Conservation (phyloP, 2,888 invertebrate genomes). For the Dasypolia templi region DNA sequence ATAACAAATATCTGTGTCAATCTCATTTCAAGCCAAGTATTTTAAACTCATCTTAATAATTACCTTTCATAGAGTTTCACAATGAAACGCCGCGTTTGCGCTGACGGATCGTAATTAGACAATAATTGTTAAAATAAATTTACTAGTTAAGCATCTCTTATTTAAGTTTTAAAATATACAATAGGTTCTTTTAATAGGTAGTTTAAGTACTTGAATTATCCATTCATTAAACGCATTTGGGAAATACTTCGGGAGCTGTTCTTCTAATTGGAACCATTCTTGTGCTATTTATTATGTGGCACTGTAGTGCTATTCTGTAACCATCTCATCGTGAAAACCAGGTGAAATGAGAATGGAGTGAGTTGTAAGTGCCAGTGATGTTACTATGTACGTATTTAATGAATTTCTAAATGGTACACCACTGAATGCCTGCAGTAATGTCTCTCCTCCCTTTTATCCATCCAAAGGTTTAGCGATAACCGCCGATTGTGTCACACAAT, state of each 20-base stretch:
- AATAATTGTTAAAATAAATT: slow-evolving; percentile 48
- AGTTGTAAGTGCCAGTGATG: too few species aligned
- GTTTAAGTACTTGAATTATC: not conserved
- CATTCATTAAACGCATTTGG: not conserved
- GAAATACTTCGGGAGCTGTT: not conserved
- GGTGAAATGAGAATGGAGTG: too few species aligned
- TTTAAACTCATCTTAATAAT: slow-evolving; percentile 57
- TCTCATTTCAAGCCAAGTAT: slow-evolving; percentile 43
- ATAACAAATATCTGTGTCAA: slow-evolving; percentile 41
- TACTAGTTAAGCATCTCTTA: slow-evolving; percentile 31
- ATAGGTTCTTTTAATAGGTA: slow-evolving; percentile 1
- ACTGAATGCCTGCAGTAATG: too few species aligned
- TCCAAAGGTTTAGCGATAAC: too few species aligned
- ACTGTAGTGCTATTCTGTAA: too few species aligned
- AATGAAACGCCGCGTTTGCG: slow-evolving; percentile 34
- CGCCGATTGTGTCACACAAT: too few species aligned
- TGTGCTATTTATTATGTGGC: not conserved
- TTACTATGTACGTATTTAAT: too few species aligned
- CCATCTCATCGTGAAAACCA: too few species aligned
- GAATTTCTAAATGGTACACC: too few species aligned
- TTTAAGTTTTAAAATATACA: slow-evolving; percentile 18
- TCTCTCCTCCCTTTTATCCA: too few species aligned
- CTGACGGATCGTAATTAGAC: slow-evolving; percentile 52
- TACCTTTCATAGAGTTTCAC: slow-evolving; percentile 37
- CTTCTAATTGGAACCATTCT: not conserved